These are phyloP conservation scores for Rhabdomys dilectus DNA, from an alignment of 2,113 vertebrate species.

Conservation along the genomic window DNA sequence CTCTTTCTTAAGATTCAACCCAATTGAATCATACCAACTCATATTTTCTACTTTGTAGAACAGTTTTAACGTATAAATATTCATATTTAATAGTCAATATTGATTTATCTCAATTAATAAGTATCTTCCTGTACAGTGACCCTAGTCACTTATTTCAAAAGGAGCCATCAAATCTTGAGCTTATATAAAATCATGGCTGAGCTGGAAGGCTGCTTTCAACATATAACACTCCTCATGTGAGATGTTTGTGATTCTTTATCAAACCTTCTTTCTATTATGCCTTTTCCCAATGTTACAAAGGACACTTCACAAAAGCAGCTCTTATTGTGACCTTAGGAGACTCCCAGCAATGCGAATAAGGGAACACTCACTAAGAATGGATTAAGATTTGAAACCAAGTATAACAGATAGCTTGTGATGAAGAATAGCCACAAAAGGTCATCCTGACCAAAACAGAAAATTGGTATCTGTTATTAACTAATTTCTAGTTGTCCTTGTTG, in stretches of 20 bases:
- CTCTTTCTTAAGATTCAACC: neutral
- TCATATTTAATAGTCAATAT: neutral
- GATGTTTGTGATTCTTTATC: neutral
- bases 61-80: too few relatives aligned
- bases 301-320: rapidly evolving
- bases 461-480: neutral
- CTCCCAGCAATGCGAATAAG: neutral
- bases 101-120: neutral
- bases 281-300: rapidly evolving
- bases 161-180: neutral
- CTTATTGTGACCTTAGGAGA: too few relatives aligned
- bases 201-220: too few relatives aligned
- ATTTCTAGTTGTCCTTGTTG: neutral
- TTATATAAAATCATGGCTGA: neutral
- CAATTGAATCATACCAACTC: neutral
- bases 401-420: rapidly evolving
- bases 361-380: rapidly evolving
- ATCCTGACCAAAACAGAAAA: neutral
- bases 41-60: neutral
- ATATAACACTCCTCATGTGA: rapidly evolving
- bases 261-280: neutral
- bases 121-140: neutral
- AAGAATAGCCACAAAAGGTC: too few relatives aligned
- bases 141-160: neutral
- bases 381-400: neutral